Evolutionary conservation across 2,113 vertebrate genomes (phyloP), one percentile per base, ranked within the genome.

Genomic region (Percopsis transmontana): DNA sequence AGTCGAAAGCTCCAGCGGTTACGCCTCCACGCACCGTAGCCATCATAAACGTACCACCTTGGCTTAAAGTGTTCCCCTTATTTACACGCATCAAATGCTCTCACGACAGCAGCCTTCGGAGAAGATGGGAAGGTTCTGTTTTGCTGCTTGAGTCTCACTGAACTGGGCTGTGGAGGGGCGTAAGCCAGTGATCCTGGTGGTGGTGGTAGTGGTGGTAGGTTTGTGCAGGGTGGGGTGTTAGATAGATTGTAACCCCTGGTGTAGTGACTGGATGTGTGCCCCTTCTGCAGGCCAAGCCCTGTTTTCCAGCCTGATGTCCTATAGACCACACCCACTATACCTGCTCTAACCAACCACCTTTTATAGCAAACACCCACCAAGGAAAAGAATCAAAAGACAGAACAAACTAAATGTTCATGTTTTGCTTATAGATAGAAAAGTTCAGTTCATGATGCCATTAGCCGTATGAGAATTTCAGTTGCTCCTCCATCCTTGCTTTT

Each of bases 271-370:
- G 95, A 94, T 93, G 93, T 93, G 93, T 95, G 93, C 90, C 93
- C 92, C 92, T 92, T 92, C 94, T 93, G 92, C 80, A 94, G 93
- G 75, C 71, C 56, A 68, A 91, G 88, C 94, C 95, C 94, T 91
- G 94, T 97, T 97, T 97, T 96, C 93, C 92, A 96, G 94, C 95
- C 95, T 96, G 82, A 76, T 60, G 95, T 96, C 95, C 93, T 94
- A 95, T 94, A 96, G 95, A 96, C 93, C 95, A 95, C 93, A 85
- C 94, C 94, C 95, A 94, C 89, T 95, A 96, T 94, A 96, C 95
- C 95, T 92, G 94, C 94, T 95, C 93, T 94, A 79, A 84, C 93
- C 93, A 82, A 93, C 94, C 77, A 81, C 64, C 89, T 93, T 94
- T 95, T 81, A 92, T 94, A 94, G 92, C 93, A 94, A 95, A 91